These are phyloP conservation scores for Sinosuthora webbiana DNA, from an alignment of 2,113 vertebrate genomes.

Conservation along the genomic window DNA sequence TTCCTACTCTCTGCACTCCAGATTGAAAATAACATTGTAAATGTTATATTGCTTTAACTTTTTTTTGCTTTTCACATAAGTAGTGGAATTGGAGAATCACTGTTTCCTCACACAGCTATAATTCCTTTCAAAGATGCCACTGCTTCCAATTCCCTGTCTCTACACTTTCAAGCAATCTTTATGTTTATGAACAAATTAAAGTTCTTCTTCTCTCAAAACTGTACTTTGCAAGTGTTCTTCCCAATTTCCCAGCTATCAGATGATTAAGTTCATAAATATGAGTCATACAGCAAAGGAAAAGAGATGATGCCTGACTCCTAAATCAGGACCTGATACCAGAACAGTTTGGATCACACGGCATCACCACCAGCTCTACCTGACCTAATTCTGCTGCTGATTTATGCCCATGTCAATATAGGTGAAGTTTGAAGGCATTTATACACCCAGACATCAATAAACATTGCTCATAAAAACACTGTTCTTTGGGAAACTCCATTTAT, in stretches of 20 bases:
- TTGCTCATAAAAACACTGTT: background rate
- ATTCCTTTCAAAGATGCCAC: background rate
- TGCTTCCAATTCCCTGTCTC: background rate
- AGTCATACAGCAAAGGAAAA: background rate
- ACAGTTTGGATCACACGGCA: fast-evolving
- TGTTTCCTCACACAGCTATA: background rate
- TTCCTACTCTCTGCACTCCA: background rate
- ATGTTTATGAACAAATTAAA: background rate
- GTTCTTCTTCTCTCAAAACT: background rate
- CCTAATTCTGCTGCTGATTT: background rate
- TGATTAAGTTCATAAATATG: background rate
- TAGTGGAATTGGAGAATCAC: background rate
- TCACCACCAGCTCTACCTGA: background rate
- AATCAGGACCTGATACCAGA: background rate
- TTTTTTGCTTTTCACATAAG: background rate
- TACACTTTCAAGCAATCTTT: background rate
- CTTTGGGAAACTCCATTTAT: background rate
- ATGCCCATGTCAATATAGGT: background rate
- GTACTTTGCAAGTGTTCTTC: background rate
- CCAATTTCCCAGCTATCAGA: background rate
- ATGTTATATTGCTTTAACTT: background rate
- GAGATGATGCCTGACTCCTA: background rate
- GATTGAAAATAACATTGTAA: background rate
- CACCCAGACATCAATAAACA: background rate
- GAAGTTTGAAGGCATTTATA: background rate